A percentile compares a stretch with the other conserved stretches of the same genome.
Conservation (phyloP, 1,140 invertebrate species). For the Drosophila sp. region DNA sequence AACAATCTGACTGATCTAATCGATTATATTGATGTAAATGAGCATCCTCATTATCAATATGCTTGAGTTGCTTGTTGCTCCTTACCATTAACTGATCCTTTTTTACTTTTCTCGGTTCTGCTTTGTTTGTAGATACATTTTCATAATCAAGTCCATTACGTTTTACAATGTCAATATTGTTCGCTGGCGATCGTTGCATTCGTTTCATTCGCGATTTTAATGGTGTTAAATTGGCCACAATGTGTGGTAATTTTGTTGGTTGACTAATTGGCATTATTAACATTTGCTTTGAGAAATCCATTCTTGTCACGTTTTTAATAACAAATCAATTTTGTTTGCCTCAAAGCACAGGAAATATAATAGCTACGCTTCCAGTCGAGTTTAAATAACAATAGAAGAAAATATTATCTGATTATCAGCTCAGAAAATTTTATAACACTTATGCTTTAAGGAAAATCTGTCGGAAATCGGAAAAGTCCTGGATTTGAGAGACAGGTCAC, state of each 20-base stretch:
- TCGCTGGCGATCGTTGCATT: background rate
- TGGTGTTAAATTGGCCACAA: constrained; percentile 19
- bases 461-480: too few relatives aligned
- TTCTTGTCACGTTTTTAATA: background rate
- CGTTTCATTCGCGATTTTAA: background rate
- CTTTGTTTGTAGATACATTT: background rate
- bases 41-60: too few relatives aligned
- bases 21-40: background rate
- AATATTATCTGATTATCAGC: background rate
- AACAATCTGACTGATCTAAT: background rate
- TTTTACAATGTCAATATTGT: background rate
- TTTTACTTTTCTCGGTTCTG: background rate
- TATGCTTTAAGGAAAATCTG: too few relatives aligned
- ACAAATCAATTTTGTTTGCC: constrained; percentile 8
- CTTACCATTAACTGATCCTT: background rate
- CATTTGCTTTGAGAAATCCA: constrained; percentile 9
- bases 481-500: too few relatives aligned
- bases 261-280: background rate
- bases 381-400: background rate
- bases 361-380: background rate
- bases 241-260: background rate
- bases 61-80: background rate
- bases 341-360: background rate
- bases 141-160: constrained; percentile 18
- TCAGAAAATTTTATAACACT: too few relatives aligned